These are phyloP conservation scores for Proisotoma minuta DNA, from an alignment of 2,888 invertebrate genomes.

Conservation along the genomic window DNA sequence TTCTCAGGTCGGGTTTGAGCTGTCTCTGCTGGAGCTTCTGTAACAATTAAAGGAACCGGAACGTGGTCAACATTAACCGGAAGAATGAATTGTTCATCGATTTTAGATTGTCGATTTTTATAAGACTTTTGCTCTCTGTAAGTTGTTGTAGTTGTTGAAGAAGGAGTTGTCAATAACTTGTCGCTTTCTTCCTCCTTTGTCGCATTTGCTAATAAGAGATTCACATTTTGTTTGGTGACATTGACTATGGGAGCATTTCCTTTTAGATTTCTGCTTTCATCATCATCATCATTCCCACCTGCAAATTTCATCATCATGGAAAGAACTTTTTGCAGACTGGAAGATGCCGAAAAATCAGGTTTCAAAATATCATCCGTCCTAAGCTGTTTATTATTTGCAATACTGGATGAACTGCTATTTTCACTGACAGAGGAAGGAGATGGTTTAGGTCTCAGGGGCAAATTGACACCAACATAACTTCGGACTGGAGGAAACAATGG, in stretches of 20 bases:
- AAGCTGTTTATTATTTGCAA: background rate
- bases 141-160: background rate
- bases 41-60: slow-evolving; percentile 37
- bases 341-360: slow-evolving; percentile 37
- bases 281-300: slow-evolving; percentile 11
- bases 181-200: slow-evolving; percentile 26
- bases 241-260: slow-evolving; percentile 21
- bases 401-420: background rate
- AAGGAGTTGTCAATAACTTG: background rate
- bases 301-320: slow-evolving; percentile 44
- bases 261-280: slow-evolving; percentile 16
- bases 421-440: slow-evolving; percentile 46
- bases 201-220: slow-evolving; percentile 38
- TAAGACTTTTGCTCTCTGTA: slow-evolving; percentile 34
- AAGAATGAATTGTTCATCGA: slow-evolving; percentile 39
- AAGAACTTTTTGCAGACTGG: slow-evolving; percentile 43
- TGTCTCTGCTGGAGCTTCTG: slow-evolving; percentile 1
- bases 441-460: slow-evolving; percentile 65
- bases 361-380: slow-evolving; percentile 11
- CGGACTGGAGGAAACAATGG: slow-evolving; percentile 59
- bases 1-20: slow-evolving; percentile 11
- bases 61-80: slow-evolving; percentile 30
- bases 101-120: slow-evolving; percentile 39
- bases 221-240: slow-evolving; percentile 37
- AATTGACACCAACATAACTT: slow-evolving; percentile 70